Evolutionary conservation across 2,113 vertebrate genomes (phyloP), one percentile per base, ranked within the genome.

Genomic region (Pelecanoides urinatrix): DNA sequence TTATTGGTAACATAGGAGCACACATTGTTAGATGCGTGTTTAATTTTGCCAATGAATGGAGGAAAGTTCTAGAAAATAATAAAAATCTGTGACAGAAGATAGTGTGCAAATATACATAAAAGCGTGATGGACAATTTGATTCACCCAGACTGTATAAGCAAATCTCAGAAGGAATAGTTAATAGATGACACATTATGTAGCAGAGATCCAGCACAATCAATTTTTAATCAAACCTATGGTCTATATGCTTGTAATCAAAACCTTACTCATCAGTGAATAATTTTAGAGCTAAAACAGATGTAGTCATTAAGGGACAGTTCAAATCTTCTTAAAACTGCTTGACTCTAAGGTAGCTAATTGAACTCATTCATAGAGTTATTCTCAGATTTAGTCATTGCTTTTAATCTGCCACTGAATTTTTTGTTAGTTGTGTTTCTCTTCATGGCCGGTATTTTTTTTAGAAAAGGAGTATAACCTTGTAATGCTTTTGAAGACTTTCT

Each of bases 371-470:
- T 23, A 20, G 58, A 61, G 44, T 65, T 94, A 77, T 95, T 96
- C 94, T 81, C 68, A 94, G 68, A 78, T 67, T 89, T 77, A 92
- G 6, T 65, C 10, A 72, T 77, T 84, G 23, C 13, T 88, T 91
- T 89, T 72, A 92, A 67, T 84, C 52, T 89, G 29, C 4, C 22
- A 53, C 52, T 94, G 61, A 92, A 94, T 81, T 72, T 71, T 88
- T 73, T 82, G 56, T 90, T 82, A 71, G 29, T 78, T 88, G 53
- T 73, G 34, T 70, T 94, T 92, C 80, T 73, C 49, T 93, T 77
- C n/a, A 40, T 0, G 1, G 59, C 14, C 0, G 0, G 22, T 50
- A 42, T n/a, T n/a, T n/a, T n/a, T n/a, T n/a, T n/a, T n/a, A n/a
- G n/a, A n/a, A n/a, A n/a, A n/a, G n/a, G n/a, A n/a, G n/a, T n/a